phyloP scores from a whole-genome alignment of 2,888 invertebrate genomes.

The Bombylius discolor region DNA sequence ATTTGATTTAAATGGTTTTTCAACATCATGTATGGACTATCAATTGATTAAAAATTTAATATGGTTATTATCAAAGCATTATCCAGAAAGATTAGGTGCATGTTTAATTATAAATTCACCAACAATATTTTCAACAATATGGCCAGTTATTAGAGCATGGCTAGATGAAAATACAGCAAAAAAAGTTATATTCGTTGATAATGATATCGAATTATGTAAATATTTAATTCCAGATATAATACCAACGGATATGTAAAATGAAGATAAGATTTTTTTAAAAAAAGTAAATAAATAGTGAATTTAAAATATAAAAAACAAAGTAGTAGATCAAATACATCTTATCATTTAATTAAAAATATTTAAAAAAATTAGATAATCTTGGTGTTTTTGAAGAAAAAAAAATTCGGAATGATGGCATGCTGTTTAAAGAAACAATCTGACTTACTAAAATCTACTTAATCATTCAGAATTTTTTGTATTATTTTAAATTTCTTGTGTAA shows the following conservation, averaged over 20 bases:
- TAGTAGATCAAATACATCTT: too few species aligned
- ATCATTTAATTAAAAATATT: too few species aligned
- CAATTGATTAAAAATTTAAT: constrained; percentile 66
- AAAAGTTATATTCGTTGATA: constrained; percentile 58
- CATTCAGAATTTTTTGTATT: too few species aligned
- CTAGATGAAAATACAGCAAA: constrained; percentile 64
- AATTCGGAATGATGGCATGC: too few species aligned
- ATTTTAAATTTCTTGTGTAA: too few species aligned
- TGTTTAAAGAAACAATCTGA: too few species aligned
- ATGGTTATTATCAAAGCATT: constrained; percentile 62
- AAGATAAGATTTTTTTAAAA: constrained; percentile 10
- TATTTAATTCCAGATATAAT: constrained; percentile 67
- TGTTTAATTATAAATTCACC: constrained; percentile 65
- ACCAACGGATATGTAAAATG: constrained; percentile 51
- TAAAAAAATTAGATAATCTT: too few species aligned
- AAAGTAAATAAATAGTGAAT: too few species aligned
- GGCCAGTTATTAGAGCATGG: constrained; percentile 65
- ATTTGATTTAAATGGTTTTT: constrained; percentile 62
- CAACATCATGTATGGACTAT: constrained; percentile 66
- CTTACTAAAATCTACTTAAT: too few species aligned
- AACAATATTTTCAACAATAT: constrained; percentile 60
- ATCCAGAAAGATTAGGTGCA: constrained; percentile 63
- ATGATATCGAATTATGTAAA: constrained; percentile 56
- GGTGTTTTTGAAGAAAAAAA: too few species aligned
- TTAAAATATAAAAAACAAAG: too few species aligned